These are phyloP conservation scores for Mythimna pallens DNA, from an alignment of 2,888 invertebrate genomes.

Conservation along the genomic window DNA sequence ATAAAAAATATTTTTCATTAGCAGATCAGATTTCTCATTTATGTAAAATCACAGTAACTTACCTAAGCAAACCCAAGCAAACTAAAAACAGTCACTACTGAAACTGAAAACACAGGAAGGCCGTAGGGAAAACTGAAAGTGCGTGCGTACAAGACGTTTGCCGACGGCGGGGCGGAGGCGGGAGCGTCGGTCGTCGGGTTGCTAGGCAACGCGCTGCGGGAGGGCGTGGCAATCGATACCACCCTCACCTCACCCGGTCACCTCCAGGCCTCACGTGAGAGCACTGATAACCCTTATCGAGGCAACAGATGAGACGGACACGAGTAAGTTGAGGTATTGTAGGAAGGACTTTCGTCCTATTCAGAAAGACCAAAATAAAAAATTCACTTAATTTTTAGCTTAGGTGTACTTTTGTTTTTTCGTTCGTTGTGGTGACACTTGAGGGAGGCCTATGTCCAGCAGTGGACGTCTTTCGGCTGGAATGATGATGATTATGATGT, in stretches of 20 bases:
- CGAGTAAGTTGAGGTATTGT: not conserved
- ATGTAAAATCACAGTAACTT: not conserved
- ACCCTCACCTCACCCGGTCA: slow-evolving; percentile 81
- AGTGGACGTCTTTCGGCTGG: too few species aligned
- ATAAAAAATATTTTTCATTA: not conserved
- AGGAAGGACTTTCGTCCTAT: not conserved
- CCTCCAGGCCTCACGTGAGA: slow-evolving; percentile 74
- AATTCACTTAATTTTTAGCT: not conserved
- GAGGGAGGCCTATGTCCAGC: too few species aligned
- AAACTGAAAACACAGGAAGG: slow-evolving; percentile 36
- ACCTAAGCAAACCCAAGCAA: not conserved
- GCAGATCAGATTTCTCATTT: not conserved
- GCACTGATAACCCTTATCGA: slow-evolving; percentile 72
- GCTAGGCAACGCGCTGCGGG: slow-evolving; percentile 91
- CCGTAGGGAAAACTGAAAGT: slow-evolving; percentile 44
- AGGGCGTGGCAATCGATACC: slow-evolving; percentile 94
- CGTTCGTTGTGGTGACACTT: too few species aligned
- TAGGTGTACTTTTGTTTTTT: not conserved
- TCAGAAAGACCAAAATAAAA: not conserved
- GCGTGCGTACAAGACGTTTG: slow-evolving; percentile 66
- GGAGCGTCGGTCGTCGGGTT: slow-evolving; percentile 78
- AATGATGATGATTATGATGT: too few species aligned
- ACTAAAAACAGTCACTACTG: slow-evolving; percentile 14
- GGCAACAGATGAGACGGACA: slow-evolving; percentile 20
- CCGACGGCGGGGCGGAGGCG: slow-evolving; percentile 68